Base-by-base conservation (phyloP, 2,113 vertebrate genomes). In the Bubalus kerabau region DNA sequence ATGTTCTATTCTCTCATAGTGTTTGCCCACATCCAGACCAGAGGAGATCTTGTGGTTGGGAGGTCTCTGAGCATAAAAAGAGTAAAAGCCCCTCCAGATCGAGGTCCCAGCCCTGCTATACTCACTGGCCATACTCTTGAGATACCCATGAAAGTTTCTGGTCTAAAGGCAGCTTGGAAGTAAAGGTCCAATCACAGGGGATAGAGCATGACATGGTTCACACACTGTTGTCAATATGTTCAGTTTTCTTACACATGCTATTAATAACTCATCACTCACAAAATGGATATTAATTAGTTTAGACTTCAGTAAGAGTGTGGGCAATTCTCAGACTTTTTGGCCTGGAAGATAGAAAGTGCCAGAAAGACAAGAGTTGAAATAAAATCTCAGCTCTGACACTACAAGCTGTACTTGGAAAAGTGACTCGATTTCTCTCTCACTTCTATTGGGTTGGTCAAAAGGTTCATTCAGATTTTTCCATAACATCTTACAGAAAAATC, bases 301-400 rank as follows among this genome's bases (percentile, higher is more conserved):
- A 88, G 14, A 82, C 9, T 92, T 91, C 64, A n/a, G 0, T 56
- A 56, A 48, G 30, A 23, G 40, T 90, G 32, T 59, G 24, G 43
- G 9, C 4, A 60, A 52, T 48, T 54, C 56, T 59, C 52, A 85
- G n/a, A 76, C 87, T 93, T 93, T 67, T 86, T 64, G 74, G 36
- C 48, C 26, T 86, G n/a, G 32, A 50, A 89, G 24, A 59, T 13
- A 88, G 83, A 94, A 94, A 92, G 59, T 64, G 7, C 74, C 81
- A 60, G 81, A 84, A 87, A 82, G 28, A 76, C 54, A 46, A 92
- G 17, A 19, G 4, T 89, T 64, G n/a, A 60, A 50, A 88, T 82
- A 80, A 80, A 92, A 91, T 82, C 59, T 96, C 78, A 50, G 24
- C 54, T 85, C 67, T 83, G 60, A 43, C 78, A 56, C 87, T 28